These are phyloP conservation scores for Trypoxylus dichotomus DNA, from an alignment of 1,140 invertebrate genomes.

Conservation along the genomic window DNA sequence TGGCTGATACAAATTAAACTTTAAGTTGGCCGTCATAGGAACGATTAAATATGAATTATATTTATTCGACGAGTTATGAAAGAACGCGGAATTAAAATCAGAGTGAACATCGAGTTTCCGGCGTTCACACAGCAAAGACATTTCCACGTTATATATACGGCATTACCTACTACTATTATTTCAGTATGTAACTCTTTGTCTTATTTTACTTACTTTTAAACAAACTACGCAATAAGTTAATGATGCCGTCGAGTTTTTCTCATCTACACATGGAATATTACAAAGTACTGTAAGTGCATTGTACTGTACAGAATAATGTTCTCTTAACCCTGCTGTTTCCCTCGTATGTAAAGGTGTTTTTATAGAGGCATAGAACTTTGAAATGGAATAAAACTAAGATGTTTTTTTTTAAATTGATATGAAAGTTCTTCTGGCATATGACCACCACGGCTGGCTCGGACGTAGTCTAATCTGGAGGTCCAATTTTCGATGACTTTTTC, in stretches of 20 bases:
- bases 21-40: background rate
- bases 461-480: too few relatives aligned
- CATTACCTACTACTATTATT: background rate
- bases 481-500: too few relatives aligned
- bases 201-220: background rate
- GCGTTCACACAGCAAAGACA: background rate
- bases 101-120: background rate
- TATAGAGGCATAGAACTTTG: too few relatives aligned
- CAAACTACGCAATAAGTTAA: background rate
- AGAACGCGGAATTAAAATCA: background rate
- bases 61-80: background rate
- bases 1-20: background rate
- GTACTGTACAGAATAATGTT: too few relatives aligned
- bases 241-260: background rate
- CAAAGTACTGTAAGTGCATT: too few relatives aligned
- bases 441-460: too few relatives aligned
- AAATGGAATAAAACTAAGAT: too few relatives aligned
- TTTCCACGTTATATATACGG: background rate
- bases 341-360: too few relatives aligned
- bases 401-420: too few relatives aligned
- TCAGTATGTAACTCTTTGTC: background rate
- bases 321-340: too few relatives aligned
- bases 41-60: background rate
- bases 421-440: too few relatives aligned
- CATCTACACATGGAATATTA: background rate